Conservation (phyloP, 2,888 invertebrate genomes). For the Lepas anatifera region DNA sequence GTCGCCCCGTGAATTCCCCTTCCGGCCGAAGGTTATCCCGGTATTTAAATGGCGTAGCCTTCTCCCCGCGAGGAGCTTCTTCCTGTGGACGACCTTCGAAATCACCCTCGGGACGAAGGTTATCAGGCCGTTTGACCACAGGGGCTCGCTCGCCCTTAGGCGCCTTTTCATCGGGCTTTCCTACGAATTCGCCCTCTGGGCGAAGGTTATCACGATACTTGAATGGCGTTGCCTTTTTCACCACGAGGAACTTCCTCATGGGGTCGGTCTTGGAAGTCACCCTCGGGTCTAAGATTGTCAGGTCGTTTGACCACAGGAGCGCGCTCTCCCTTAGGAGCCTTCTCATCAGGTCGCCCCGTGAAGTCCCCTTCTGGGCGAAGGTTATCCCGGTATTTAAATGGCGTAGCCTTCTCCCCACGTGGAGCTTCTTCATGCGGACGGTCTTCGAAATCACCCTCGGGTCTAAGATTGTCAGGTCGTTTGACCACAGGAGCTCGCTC, state of each 20-base stretch:
- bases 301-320: too few species aligned
- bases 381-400: too few species aligned
- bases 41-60: background rate
- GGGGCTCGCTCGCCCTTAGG: constrained; percentile 42
- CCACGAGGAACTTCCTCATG: constrained; percentile 21
- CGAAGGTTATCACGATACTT: background rate
- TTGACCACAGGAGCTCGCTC: constrained; percentile 14
- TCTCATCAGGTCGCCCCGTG: too few species aligned
- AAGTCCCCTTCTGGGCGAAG: too few species aligned
- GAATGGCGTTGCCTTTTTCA: constrained; percentile 15
- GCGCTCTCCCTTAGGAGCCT: too few species aligned
- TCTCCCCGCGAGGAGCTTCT: constrained; percentile 20
- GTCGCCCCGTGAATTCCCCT: constrained; percentile 22
- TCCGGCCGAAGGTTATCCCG: constrained; percentile 14
- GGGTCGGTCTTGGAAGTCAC: too few species aligned
- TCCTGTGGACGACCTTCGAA: constrained; percentile 22
- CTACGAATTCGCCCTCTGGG: constrained; percentile 23
- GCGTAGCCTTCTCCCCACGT: background rate
- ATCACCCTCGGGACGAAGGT: constrained; percentile 25
- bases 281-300: too few species aligned
- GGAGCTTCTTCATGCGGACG: constrained; percentile 5
- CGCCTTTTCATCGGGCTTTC: constrained; percentile 11
- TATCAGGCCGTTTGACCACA: constrained; percentile 30
- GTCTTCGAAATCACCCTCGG: constrained; percentile 14
- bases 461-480: constrained; percentile 20